Base-by-base conservation (phyloP, 2,797 vertebrate species). In the Pangasius larnaudii region DNA sequence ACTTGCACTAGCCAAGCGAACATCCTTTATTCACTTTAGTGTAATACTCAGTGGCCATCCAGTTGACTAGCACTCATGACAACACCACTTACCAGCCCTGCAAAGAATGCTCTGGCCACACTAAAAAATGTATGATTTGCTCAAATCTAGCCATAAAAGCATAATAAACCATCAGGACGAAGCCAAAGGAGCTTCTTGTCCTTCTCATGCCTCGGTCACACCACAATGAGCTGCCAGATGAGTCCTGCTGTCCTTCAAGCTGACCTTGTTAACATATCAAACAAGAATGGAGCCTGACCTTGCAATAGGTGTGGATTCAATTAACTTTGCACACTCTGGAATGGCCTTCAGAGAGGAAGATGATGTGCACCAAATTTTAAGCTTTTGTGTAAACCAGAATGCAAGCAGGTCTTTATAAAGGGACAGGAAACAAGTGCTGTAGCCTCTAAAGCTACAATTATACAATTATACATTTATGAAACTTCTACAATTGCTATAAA, bases 191-290 rank as follows among this genome's bases (percentile, higher is more conserved):
- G 24, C 77, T 88, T 88, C 85, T 42, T 56, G 10, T 27, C 13
- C 36, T 42, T 51, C 83, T 82, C 19, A 49, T 46, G 30, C 56
- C 46, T 88, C 85, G 84, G 24, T 49, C 72, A 9, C 74, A 86
- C 83, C 74, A 63, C 84, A 90, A 67, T 71, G 82, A 89, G 79
- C 82, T 39, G 80, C 88, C 81, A 71, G 74, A 61, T 85, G 65
- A 56, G 82, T 88, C 59, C 78, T 56, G n/a, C 63, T 89, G 86
- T 89, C 90, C 91, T 88, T 92, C 90, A 87, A 51, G 80, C 77
- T 74, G 86, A 91, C 90, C 86, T 91, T 87, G 90, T 91, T 91
- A 92, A 88, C 90, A 89, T 89, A 89, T 90, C 86, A 88, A 88
- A 88, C 75, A 46, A 53, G 79, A 90, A 89, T 75, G 85, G 63